phyloP scores from a whole-genome alignment of 2,113 vertebrate species.

The Aix galericulata region DNA sequence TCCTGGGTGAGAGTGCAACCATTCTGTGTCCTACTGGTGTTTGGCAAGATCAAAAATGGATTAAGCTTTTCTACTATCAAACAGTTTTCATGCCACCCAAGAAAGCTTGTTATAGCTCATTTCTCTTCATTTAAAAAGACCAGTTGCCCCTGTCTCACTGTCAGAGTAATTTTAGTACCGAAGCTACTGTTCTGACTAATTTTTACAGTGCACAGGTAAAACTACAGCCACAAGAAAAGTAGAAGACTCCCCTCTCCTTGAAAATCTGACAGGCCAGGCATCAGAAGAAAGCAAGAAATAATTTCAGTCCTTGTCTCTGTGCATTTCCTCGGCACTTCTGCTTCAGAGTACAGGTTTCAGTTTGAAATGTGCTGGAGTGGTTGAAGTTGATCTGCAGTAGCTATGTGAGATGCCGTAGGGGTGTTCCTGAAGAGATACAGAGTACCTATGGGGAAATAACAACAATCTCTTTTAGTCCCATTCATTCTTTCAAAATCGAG shows the following conservation, averaged over 20 bases:
- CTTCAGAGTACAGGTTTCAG: background rate
- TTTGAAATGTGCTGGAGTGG: background rate
- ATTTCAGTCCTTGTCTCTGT: background rate
- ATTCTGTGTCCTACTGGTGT: conserved; percentile 34
- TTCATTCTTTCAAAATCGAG: background rate
- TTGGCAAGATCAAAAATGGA: conserved; percentile 53
- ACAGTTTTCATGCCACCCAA: conserved; percentile 60
- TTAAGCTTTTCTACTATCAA: conserved; percentile 61
- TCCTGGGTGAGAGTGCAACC: background rate
- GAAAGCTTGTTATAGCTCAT: conserved; percentile 42
- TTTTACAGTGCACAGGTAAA: conserved; percentile 15
- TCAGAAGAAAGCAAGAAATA: background rate
- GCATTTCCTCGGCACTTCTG: background rate
- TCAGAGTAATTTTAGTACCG: background rate
- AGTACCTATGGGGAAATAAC: background rate
- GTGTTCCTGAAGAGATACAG: background rate
- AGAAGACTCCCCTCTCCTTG: background rate
- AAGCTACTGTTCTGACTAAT: background rate
- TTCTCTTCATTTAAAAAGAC: conserved; percentile 66
- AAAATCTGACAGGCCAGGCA: background rate
- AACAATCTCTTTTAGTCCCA: background rate
- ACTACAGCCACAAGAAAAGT: background rate
- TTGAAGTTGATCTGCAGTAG: background rate
- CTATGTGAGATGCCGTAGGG: background rate
- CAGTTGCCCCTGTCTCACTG: background rate